These are phyloP conservation scores for Equus quagga DNA, from an alignment of 2,113 vertebrate genomes.

Conservation along the genomic window DNA sequence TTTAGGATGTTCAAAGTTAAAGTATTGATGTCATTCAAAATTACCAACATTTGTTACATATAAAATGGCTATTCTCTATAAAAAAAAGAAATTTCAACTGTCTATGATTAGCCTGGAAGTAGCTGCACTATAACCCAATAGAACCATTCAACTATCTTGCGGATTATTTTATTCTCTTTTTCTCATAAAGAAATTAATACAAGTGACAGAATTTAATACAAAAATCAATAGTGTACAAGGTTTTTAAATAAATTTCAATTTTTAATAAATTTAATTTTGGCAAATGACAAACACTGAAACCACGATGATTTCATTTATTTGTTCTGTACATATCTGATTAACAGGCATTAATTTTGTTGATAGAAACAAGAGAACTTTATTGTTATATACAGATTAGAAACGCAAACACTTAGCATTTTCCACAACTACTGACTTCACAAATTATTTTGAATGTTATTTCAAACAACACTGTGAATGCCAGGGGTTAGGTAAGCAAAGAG, in stretches of 20 bases:
- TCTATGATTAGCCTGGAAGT: conserved; percentile 39
- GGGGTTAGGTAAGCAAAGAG: conserved; percentile 69
- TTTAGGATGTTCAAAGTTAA: conserved; percentile 45
- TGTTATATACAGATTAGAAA: conserved; percentile 85
- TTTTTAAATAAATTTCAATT: conserved; percentile 66
- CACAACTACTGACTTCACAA: conserved; percentile 81
- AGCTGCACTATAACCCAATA: conserved; percentile 51
- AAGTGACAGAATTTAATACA: conserved; percentile 66
- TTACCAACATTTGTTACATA: conserved; percentile 58
- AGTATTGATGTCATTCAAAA: conserved; percentile 59
- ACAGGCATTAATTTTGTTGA: conserved; percentile 79
- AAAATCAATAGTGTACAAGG: conserved; percentile 43
- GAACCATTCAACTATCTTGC: conserved; percentile 41
- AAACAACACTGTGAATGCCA: conserved; percentile 64
- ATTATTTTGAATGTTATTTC: conserved; percentile 69
- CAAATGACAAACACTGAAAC: conserved; percentile 76
- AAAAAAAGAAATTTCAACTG: not conserved
- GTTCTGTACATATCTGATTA: conserved; percentile 79
- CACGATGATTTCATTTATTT: conserved; percentile 77
- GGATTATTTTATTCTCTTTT: conserved; percentile 62
- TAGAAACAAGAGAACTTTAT: conserved; percentile 76
- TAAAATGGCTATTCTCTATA: conserved; percentile 53
- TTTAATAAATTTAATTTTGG: conserved; percentile 64
- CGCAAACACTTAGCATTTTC: conserved; percentile 84
- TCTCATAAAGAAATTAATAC: conserved; percentile 66